A percentile compares a stretch with the other conserved stretches of the same genome.
Evolutionary conservation across 2,797 vertebrate species (phyloP).

Genomic region (Todus mexicanus): DNA sequence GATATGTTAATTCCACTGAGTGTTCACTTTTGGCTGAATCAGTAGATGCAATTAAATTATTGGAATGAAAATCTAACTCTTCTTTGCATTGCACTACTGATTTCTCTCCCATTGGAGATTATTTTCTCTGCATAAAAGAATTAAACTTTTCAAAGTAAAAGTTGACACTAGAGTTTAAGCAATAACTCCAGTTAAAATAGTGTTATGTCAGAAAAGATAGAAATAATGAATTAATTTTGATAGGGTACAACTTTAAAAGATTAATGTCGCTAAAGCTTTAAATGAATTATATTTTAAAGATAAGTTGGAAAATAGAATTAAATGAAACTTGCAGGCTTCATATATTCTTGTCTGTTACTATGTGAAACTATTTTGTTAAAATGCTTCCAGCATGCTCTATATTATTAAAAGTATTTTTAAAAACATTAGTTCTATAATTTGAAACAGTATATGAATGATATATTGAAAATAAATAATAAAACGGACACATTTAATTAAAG

Average conservation of each 20-base stretch:
- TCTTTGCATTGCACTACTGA: neutral
- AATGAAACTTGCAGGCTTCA: neutral
- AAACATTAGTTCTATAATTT: neutral
- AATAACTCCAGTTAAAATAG: neutral
- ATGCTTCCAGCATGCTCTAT: neutral
- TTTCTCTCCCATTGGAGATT: neutral
- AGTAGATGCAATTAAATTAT: neutral
- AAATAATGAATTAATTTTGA: neutral
- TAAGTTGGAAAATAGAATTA: neutral
- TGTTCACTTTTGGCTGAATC: neutral
- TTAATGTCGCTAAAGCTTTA: neutral
- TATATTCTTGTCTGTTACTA: neutral
- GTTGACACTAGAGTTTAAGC: neutral
- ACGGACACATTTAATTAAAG: neutral
- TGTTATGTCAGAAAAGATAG: fast-evolving
- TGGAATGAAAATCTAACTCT: neutral
- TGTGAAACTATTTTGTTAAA: neutral
- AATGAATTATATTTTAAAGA: neutral
- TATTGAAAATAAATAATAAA: neutral
- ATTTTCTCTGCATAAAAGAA: neutral
- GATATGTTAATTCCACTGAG: neutral
- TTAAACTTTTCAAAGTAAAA: neutral
- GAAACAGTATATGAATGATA: neutral
- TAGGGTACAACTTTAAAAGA: neutral
- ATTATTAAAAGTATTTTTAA: neutral